Percentiles rank a stretch among this genome's conserved stretches.
These are phyloP conservation scores for Microlaimidae sp. DNA, from an alignment of 2,888 invertebrate genomes.

Conservation along the genomic window DNA sequence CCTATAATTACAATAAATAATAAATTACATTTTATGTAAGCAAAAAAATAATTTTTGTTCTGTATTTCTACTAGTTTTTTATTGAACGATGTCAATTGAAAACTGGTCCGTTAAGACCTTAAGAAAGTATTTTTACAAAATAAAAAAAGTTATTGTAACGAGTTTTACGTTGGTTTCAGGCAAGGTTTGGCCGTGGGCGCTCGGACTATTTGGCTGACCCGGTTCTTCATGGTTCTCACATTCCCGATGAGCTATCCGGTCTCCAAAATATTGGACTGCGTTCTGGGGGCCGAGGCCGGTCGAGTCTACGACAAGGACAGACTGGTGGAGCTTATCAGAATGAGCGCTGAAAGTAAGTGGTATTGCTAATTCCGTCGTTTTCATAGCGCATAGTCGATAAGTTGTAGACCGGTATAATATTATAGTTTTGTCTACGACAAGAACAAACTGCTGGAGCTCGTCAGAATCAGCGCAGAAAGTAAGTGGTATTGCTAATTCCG, in stretches of 20 bases:
- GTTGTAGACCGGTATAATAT: no score
- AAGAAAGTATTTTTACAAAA: no score
- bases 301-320: constrained; percentile 85
- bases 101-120: no score
- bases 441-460: constrained; percentile 77
- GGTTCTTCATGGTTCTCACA: constrained; percentile 77
- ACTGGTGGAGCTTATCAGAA: constrained; percentile 78
- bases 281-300: constrained; percentile 92
- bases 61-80: no score
- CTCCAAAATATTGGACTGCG: constrained; percentile 53
- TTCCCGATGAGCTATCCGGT: constrained; percentile 61
- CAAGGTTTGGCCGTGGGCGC: constrained; percentile 80
- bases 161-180: constrained; percentile 9
- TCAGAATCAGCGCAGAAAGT: no score
- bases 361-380: no score
- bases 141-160: no score
- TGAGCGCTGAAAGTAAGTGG: constrained; percentile 6
- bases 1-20: no score
- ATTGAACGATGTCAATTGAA: no score
- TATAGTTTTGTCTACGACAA: constrained; percentile 90
- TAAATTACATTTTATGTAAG: no score
- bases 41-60: no score
- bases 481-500: no score
- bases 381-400: neutral
- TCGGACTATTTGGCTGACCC: constrained; percentile 75